Percentiles rank a stretch among this genome's conserved stretches.
phyloP scores from a whole-genome alignment of 2,888 invertebrate genomes.

The Drosophila formosana region DNA sequence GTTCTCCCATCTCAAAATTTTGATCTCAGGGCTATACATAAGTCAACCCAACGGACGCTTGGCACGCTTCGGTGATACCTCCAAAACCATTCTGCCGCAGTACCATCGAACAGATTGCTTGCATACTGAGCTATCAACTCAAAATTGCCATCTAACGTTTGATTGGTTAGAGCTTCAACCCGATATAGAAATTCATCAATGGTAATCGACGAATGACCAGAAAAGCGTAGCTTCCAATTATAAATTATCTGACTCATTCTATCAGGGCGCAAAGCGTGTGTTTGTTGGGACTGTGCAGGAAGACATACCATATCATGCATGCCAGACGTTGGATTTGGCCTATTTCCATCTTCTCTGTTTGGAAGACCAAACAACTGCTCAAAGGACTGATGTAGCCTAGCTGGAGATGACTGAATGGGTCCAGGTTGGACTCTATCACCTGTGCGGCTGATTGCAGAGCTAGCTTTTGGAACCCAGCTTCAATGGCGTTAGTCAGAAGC shows the following conservation, averaged over 20 bases:
- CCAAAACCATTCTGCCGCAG: slow-evolving; percentile 19
- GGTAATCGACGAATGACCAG: neutral
- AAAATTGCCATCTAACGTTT: slow-evolving; percentile 20
- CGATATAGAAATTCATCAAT: slow-evolving; percentile 27
- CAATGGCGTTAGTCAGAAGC: too few species aligned
- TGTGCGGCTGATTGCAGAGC: too few species aligned
- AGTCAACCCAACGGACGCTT: neutral
- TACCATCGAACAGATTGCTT: slow-evolving; percentile 16
- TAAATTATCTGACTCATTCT: neutral
- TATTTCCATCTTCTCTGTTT: too few species aligned
- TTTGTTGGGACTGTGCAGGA: too few species aligned
- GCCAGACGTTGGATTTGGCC: too few species aligned
- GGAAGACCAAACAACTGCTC: too few species aligned
- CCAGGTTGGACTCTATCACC: too few species aligned
- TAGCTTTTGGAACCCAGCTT: too few species aligned
- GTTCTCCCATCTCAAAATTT: neutral
- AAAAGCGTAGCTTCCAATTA: slow-evolving; percentile 17
- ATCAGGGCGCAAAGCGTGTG: neutral
- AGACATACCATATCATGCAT: too few species aligned
- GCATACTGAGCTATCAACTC: slow-evolving; percentile 10
- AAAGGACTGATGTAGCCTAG: too few species aligned
- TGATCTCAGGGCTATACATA: neutral
- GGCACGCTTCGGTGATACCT: neutral
- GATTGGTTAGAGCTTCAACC: slow-evolving; percentile 8
- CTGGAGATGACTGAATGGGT: too few species aligned